Base-by-base conservation (phyloP, 1,140 invertebrate species). In the Pogonognathellus flavescens region DNA sequence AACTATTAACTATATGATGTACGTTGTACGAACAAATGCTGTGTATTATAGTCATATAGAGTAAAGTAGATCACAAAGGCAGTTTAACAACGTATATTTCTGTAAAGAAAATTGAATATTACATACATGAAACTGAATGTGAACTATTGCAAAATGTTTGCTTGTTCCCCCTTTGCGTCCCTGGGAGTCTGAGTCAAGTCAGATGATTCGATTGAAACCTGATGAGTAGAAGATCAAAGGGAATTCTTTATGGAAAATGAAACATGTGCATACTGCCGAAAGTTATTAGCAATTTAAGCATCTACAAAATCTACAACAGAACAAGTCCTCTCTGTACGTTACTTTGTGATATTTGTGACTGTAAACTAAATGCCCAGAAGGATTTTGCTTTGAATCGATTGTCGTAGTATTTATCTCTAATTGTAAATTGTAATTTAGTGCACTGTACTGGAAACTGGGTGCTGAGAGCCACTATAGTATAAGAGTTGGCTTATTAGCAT, bases 201-300 rank as follows among this genome's bases (percentile, higher is more conserved):
- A 84, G 41, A 81, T 84, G 80, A 86, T 82, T 86, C 57, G 66
- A 86, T 86, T 84, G 57, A 72, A 52, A 81, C 41, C 41, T 84
- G 82, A 84, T 84, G 70, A 76, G 16, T 53, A 80, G 62, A 84
- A 86, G 86, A 86, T 86, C 86, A 86, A 86, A 86, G 86, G 52
- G 50, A 86, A 84, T 13, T 81, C 11, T 66, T 76, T 7, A 76
- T 76, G 25, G 18, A 66, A 31, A 66, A 66, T 13, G 20, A 59
- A 66, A 25, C 62, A 66, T 76, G 70, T 50, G 41, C 70, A 76
- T 16, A 76, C 2, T 49, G 16, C 16, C 31, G 41, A 8, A 76
- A 16, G n/a, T 13, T 41, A 41, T 41, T 41, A 41, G 31, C 31
- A 41, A 41, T 41, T 41, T 41, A 41, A 41, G 31, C 31, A 41